These are phyloP conservation scores for Drosophila picticornis DNA, from an alignment of 2,888 invertebrate genomes.

Conservation along the genomic window DNA sequence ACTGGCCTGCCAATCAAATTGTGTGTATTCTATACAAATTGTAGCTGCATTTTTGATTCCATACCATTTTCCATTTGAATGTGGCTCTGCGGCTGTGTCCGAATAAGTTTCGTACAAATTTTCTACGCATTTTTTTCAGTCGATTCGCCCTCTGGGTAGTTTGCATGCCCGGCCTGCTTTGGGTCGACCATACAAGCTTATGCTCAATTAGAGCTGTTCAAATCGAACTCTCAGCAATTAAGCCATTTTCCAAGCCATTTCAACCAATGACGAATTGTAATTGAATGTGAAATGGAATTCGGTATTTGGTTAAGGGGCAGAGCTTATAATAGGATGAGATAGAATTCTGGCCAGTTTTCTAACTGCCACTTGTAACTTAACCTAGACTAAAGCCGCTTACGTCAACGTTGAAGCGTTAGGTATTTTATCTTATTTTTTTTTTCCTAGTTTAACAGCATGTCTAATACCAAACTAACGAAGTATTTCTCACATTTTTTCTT, in stretches of 20 bases:
- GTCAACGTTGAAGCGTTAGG: constrained; percentile 57
- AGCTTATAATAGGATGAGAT: constrained; percentile 9
- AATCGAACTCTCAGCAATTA: constrained; percentile 69
- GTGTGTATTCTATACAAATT: constrained; percentile 66
- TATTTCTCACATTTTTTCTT: constrained; percentile 38
- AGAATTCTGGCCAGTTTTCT: constrained; percentile 37
- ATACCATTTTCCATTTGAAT: constrained; percentile 48
- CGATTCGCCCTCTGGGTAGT: constrained; percentile 33
- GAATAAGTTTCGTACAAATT: constrained; percentile 67
- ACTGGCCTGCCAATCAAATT: constrained; percentile 78
- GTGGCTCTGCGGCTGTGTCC: constrained; percentile 40
- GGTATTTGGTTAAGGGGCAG: background rate
- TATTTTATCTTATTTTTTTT: constrained; percentile 29
- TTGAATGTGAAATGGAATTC: constrained; percentile 37
- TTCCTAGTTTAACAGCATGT: constrained; percentile 3
- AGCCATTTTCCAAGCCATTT: constrained; percentile 78
- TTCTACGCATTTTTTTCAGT: constrained; percentile 63
- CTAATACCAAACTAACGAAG: constrained; percentile 53
- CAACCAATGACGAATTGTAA: constrained; percentile 59
- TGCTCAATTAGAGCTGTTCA: constrained; percentile 76
- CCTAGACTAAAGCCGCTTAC: constrained; percentile 79
- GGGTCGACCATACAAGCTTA: constrained; percentile 36
- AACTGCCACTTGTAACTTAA: constrained; percentile 64
- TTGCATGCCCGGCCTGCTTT: constrained; percentile 3
- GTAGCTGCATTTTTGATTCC: constrained; percentile 75